phyloP scores from a whole-genome alignment of 2,888 invertebrate species.

The Amiota mariae region DNA sequence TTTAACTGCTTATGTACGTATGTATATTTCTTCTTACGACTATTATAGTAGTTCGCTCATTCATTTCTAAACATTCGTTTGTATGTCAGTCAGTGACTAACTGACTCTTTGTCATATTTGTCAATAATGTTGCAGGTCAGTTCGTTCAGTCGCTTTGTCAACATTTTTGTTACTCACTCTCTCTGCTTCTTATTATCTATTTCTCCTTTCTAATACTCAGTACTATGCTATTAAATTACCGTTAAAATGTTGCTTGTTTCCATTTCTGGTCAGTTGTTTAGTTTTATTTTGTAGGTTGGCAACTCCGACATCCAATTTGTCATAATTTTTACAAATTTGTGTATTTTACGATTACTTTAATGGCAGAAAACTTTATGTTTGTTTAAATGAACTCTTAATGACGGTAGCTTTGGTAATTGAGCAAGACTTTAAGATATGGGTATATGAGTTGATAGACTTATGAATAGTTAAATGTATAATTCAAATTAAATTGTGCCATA shows the following conservation, averaged over 20 bases:
- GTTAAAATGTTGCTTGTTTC: conserved; percentile 18
- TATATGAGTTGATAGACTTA: no score
- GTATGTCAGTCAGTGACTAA: conserved; percentile 48
- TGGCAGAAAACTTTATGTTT: no score
- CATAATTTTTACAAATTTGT: neutral
- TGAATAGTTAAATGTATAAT: no score
- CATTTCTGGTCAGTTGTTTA: neutral
- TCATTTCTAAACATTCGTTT: neutral
- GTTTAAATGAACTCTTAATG: no score
- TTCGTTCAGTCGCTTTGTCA: conserved; percentile 6
- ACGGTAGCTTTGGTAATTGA: no score
- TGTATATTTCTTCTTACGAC: neutral
- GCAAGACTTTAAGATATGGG: no score
- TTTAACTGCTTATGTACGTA: neutral
- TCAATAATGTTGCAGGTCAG: conserved; percentile 42
- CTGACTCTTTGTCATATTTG: conserved; percentile 54
- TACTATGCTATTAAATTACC: neutral
- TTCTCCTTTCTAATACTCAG: no score
- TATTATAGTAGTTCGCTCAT: neutral
- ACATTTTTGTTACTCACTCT: conserved; percentile 9
- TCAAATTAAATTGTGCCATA: no score
- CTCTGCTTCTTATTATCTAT: neutral
- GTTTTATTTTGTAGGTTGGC: conserved; percentile 8
- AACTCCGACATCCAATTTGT: conserved; percentile 18
- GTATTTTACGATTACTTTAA: no score